phyloP scores from a whole-genome alignment of 1,140 invertebrate species.

The Halictus rubicundus region DNA sequence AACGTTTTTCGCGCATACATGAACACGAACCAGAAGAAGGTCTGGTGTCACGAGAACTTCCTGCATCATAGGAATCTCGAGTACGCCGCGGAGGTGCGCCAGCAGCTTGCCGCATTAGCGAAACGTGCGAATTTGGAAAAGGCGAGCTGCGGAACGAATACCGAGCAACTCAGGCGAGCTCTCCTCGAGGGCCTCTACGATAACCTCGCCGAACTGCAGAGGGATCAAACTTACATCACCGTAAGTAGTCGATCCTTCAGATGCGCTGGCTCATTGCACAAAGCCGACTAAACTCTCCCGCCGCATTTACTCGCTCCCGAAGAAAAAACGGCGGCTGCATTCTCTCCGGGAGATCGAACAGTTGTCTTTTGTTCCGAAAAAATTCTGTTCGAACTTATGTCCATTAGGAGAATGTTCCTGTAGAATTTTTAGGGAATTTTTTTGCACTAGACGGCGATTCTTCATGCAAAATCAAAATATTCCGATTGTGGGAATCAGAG shows the following conservation, averaged over 20 bases:
- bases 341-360: too few relatives aligned
- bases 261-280: not conserved
- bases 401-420: too few relatives aligned
- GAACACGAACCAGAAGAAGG: slow-evolving; percentile 88
- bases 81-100: slow-evolving; percentile 90
- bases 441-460: too few relatives aligned
- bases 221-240: slow-evolving; percentile 87
- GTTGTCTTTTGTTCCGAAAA: too few relatives aligned
- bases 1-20: slow-evolving; percentile 93
- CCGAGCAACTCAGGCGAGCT: slow-evolving; percentile 88
- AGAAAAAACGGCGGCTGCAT: too few relatives aligned
- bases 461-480: too few relatives aligned
- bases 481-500: too few relatives aligned
- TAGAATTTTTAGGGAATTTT: too few relatives aligned
- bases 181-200: slow-evolving; percentile 91
- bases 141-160: slow-evolving; percentile 88
- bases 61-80: slow-evolving; percentile 92
- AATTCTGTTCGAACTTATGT: too few relatives aligned
- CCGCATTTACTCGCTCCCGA: too few relatives aligned
- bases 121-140: slow-evolving; percentile 84
- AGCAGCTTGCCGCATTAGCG: slow-evolving; percentile 91
- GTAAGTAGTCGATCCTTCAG: slow-evolving; percentile 79
- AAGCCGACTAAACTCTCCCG: too few relatives aligned
- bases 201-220: slow-evolving; percentile 93
- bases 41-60: slow-evolving; percentile 96